Base-by-base conservation (phyloP, 1,140 invertebrate species). In the Lucilia sericata region DNA sequence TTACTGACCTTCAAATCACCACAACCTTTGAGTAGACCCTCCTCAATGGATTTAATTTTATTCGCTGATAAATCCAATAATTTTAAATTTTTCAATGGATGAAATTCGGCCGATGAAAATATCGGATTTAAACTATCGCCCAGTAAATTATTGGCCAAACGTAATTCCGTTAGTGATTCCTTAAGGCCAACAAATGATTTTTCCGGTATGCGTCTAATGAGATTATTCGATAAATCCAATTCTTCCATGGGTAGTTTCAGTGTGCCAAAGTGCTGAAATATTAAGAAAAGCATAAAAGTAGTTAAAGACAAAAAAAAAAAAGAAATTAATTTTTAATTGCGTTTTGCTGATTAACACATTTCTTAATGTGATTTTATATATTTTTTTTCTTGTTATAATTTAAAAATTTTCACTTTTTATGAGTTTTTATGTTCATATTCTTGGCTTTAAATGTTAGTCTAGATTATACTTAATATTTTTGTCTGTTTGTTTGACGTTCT, bases 121-220 rank as follows among this genome's bases (percentile, higher is more conserved):
- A 98, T 96, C 0, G 97, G 97, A 91, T 97, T 98, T 0, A 98
- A 91, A 86, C 95, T 96, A 87, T 98, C 96, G 0, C 97, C 97
- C 4, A 98, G 92, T 21, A 97, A 91, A 91, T 98, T 98, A 87
- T 97, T 93, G 12, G 94, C 93, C 19, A 98, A 91, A 36, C 94
- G 92, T 55, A 98, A 88, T 86, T 96, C 95, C 19, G 94, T 94
- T 2, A 98, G 89, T 4, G 94, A 94, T 34, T 91, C 89, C 85
- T 89, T 89, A 0, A 97, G 91, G 0, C 94, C 94, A 51, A 93
- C 92, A 47, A 98, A 92, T 5, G 96, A 92, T 47, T 95, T 93
- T 86, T 97, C 96, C 10, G 96, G 95, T 74, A 98, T 91, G 55
- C 95, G 92, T n/a, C 96, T 90, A 13, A 98, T 93, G 17, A 94